phyloP scores from a whole-genome alignment of 1,140 invertebrate species.

The Drosophila suzukii region DNA sequence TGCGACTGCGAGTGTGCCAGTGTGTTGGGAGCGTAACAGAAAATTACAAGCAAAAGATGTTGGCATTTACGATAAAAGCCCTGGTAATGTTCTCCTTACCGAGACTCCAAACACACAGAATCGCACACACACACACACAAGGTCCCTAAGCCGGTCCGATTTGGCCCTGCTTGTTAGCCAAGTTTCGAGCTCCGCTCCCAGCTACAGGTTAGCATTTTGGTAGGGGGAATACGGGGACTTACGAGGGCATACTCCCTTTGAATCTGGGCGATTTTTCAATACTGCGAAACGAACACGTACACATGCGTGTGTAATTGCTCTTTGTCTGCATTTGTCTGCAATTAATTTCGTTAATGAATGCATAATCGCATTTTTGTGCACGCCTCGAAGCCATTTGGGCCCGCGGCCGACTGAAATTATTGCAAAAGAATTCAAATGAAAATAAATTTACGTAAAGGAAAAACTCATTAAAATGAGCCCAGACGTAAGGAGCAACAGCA shows the following conservation, averaged over 20 bases:
- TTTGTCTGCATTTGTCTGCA: conserved; percentile 71
- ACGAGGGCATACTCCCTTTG: conserved; percentile 10
- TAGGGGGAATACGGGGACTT: not conserved
- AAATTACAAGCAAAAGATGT: conserved; percentile 81
- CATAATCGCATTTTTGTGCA: conserved; percentile 81
- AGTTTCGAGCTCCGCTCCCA: conserved; percentile 15
- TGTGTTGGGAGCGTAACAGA: conserved; percentile 74
- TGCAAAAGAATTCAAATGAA: conserved; percentile 79
- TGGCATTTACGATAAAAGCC: conserved; percentile 82
- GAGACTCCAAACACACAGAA: conserved; percentile 12
- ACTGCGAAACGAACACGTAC: conserved; percentile 44
- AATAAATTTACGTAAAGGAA: conserved; percentile 82
- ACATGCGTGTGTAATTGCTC: conserved; percentile 55
- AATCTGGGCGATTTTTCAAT: conserved; percentile 37
- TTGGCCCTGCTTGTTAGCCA: conserved; percentile 36
- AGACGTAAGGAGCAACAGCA: conserved; percentile 52
- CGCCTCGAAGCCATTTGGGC: conserved; percentile 74
- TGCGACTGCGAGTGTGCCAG: conserved; percentile 43
- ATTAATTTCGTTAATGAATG: conserved; percentile 82
- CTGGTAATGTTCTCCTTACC: conserved; percentile 80
- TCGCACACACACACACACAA: conserved; percentile 16
- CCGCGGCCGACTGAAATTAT: conserved; percentile 55
- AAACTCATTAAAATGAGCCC: conserved; percentile 77
- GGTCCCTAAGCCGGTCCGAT: conserved; percentile 50
- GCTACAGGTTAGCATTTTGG: conserved; percentile 24